Conservation (phyloP, 1,140 invertebrate species). For the Apolygus lucorum region DNA sequence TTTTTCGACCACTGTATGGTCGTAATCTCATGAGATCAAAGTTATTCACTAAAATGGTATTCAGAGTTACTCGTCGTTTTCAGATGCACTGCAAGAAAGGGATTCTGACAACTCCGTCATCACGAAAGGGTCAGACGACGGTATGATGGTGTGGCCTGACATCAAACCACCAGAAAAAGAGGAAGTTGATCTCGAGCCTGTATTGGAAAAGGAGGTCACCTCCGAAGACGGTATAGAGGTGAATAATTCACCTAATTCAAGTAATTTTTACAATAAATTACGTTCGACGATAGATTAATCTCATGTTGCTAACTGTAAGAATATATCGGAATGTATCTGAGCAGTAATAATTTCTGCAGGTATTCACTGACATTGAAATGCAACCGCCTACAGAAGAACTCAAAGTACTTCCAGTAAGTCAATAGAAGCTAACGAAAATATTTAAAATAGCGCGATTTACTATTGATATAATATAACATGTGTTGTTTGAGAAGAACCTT, state of each 20-base stretch:
- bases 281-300: no score
- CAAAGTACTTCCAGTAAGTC: background rate
- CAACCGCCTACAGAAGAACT: background rate
- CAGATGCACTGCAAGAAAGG: background rate
- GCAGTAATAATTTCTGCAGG: background rate
- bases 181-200: background rate
- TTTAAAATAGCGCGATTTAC: no score
- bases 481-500: no score
- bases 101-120: conserved; percentile 2
- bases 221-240: conserved; percentile 16
- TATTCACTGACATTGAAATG: background rate
- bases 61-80: background rate
- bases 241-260: no score
- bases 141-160: conserved; percentile 26
- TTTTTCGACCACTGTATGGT: no score
- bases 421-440: no score
- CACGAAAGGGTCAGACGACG: conserved; percentile 1
- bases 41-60: no score
- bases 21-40: no score
- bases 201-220: background rate
- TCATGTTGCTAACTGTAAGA: no score
- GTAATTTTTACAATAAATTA: no score
- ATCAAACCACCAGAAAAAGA: conserved; percentile 9
- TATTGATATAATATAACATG: no score
- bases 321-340: no score